Base-by-base conservation (phyloP, 2,888 invertebrate species). In the Cryptocephalus moraei region DNA sequence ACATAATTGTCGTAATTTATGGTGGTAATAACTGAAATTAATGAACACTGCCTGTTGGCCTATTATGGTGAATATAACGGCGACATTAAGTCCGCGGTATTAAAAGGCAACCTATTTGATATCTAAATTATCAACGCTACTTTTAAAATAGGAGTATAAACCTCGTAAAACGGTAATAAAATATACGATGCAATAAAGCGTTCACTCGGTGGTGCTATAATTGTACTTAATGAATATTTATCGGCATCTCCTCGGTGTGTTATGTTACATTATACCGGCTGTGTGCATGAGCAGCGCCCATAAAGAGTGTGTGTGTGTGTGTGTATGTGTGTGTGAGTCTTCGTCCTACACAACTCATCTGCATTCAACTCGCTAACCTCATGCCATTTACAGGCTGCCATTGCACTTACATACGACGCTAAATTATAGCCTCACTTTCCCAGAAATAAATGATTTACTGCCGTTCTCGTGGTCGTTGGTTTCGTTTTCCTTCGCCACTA, bases 161-260 rank as follows among this genome's bases (percentile, higher is more conserved):
- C 47, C 63, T 66, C 67, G 67, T 68, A 69, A 68, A 69, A 66
- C 64, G 61, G 65, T 64, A 64, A 67, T 68, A 67, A 69, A 69
- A 68, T 68, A 70, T 68, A 70, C 66, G 66, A 62, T 63, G 69
- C 69, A 67, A 69, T 70, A 69, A 69, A 70, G 66, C 64, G 68
- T 68, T 69, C 66, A 62, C 65, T 65, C 64, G 64, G 64, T 65
- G 68, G 68, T 68, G 69, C 68, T 68, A 69, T 70, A 70, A 70
- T 70, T 70, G 69, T 67, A 66, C 66, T 68, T 70, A 70, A 70
- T 70, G 69, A 70, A 70, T 69, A 70, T 69, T 70, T 69, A 70
- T 70, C 64, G 69, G 64, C 66, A 66, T 66, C 66, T 66, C 61
- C 53, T 55, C 63, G 64, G 46, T 39, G 49, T 46, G 52, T 49